phyloP scores from a whole-genome alignment of 2,797 vertebrate species.

The Acipenser oxyrinchus region DNA sequence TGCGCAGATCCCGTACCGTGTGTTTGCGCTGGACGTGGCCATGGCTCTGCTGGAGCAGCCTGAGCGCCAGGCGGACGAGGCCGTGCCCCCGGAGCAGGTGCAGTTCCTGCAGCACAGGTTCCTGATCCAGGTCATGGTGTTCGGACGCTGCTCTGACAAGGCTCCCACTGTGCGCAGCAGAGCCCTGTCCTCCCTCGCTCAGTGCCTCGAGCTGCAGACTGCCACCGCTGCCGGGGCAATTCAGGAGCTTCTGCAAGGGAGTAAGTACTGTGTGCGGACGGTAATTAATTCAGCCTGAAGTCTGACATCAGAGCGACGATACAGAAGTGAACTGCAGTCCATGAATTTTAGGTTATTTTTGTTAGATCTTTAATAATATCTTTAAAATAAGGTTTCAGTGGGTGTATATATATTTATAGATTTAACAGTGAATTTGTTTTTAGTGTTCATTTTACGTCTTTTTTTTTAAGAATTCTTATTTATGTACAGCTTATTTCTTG shows the following conservation, averaged over 20 bases:
- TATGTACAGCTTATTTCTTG: too few relatives aligned
- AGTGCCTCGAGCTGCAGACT: conserved; percentile 69
- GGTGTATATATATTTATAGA: too few relatives aligned
- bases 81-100: conserved; percentile 47
- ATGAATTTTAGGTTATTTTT: too few relatives aligned
- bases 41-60: conserved; percentile 74
- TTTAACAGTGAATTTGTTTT: too few relatives aligned
- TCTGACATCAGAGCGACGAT: too few relatives aligned
- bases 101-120: conserved; percentile 71
- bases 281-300: too few relatives aligned
- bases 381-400: too few relatives aligned
- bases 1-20: conserved; percentile 64
- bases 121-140: conserved; percentile 76
- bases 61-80: conserved; percentile 50
- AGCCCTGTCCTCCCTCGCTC: conserved; percentile 73
- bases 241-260: conserved; percentile 63
- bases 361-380: too few relatives aligned
- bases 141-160: conserved; percentile 68
- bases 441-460: too few relatives aligned
- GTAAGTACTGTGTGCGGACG: conserved; percentile 48
- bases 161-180: conserved; percentile 76
- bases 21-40: conserved; percentile 82
- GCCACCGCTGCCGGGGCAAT: conserved; percentile 52
- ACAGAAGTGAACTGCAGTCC: too few relatives aligned
- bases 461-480: too few relatives aligned